Base-by-base conservation (phyloP, 2,797 vertebrate genomes). In the Dicrostonyx torquatus region DNA sequence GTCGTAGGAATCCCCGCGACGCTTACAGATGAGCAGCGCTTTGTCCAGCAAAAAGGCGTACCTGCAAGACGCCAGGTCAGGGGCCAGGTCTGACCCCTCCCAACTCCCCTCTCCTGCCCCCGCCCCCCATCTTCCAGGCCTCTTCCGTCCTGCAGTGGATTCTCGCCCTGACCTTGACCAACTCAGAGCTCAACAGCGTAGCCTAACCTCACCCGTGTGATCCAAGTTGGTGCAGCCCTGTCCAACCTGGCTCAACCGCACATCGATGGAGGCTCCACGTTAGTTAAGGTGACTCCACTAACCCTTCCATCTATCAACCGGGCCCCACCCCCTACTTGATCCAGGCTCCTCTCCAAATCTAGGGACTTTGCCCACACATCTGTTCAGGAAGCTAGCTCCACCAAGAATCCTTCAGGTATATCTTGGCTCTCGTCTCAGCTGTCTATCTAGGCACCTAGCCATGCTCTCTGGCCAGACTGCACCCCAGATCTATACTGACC, bases 21-120 rank as follows among this genome's bases (percentile, higher is more conserved):
- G 99, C 97, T 99, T 99, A 97, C 99, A 99, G 96, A 99, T 98
- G 93, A 99, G 98, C 97, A 99, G 98, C 40, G 99, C 99, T 97
- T 99, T 99, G 97, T 99, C 99, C 31, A 99, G 99, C 90, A 99
- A 99, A 97, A 99, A 99, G 0, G 98, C 99, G 0, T 99, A 99
- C 98, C 99, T 99, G 98, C 55, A 37, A 68, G 64, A 6, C 62
- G 4, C 14, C 26, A 13, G 40, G 43, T 66, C 40, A 87, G 50
- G 20, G 0, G 8, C 4, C 4, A 0, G 0, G 13, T 26, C 68
- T 22, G 45, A 24, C 70, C n/a, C 53, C 85, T 70, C 80, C 82
- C 70, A 31, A 48, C 85, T 75, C 68, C 75, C 73, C 6, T 3
- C 5, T 2, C 12, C 17, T 6, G 0, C 55, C 18, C 18, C 55